phyloP scores from a whole-genome alignment of 53 echinoderm and acorn worm genomes.

The Holothuria leucospilota region DNA sequence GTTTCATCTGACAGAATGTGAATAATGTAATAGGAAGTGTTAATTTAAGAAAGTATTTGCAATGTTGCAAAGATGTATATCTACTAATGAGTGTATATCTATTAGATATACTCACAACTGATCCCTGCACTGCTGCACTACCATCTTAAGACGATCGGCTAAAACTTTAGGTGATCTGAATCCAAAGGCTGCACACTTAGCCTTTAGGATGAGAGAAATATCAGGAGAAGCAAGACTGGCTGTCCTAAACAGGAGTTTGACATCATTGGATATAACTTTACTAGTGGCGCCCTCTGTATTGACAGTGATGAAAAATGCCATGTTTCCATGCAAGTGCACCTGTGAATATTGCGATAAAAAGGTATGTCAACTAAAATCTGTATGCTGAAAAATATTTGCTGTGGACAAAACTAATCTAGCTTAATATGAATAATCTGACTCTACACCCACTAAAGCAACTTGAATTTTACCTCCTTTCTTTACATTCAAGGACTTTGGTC shows the following conservation, averaged over 20 bases:
- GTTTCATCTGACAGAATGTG: too few species aligned
- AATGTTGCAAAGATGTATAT: too few species aligned
- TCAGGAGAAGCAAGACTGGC: constrained; percentile 81
- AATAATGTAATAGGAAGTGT: too few species aligned
- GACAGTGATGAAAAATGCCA: constrained; percentile 93
- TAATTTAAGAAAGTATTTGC: too few species aligned
- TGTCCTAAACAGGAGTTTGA: constrained; percentile 96
- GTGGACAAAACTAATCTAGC: too few species aligned
- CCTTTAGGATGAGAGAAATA: constrained; percentile 89
- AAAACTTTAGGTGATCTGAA: constrained; percentile 90
- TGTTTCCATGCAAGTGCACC: constrained; percentile 74
- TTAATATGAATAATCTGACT: too few species aligned
- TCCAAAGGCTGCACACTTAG: constrained; percentile 93
- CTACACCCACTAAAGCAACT: too few species aligned
- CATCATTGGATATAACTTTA: constrained; percentile 74
- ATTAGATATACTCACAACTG: constrained; percentile 80
- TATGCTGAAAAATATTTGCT: too few species aligned
- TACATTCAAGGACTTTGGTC: too few species aligned
- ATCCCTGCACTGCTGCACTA: constrained; percentile 94
- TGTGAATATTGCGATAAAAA: background rate
- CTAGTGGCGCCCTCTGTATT: constrained; percentile 65
- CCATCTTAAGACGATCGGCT: constrained; percentile 94
- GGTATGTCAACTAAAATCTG: too few species aligned
- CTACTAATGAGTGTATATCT: too few species aligned
- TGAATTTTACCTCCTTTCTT: too few species aligned